These are phyloP conservation scores for Hyphantria cunea DNA, from an alignment of 1,140 invertebrate species.

Conservation along the genomic window DNA sequence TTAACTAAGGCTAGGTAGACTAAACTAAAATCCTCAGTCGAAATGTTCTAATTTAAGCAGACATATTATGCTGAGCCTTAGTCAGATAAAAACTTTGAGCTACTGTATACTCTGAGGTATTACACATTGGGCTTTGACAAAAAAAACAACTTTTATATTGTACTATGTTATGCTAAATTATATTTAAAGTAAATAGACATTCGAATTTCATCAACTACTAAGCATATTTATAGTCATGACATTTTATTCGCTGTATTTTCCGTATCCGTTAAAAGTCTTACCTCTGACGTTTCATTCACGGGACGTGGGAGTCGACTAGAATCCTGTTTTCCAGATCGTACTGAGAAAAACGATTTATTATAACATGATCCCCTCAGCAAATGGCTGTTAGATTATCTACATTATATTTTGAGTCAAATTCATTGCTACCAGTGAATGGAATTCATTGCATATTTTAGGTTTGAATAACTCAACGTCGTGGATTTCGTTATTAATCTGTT, in stretches of 20 bases:
- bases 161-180: too few relatives aligned
- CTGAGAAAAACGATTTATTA: constrained; percentile 21
- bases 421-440: constrained; percentile 6
- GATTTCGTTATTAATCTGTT: neutral
- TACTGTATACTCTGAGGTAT: too few relatives aligned
- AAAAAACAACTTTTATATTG: too few relatives aligned
- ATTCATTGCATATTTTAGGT: constrained; percentile 3
- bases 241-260: constrained; percentile 16
- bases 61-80: too few relatives aligned
- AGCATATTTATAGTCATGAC: constrained; percentile 11
- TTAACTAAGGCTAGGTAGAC: too few relatives aligned
- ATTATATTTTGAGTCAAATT: constrained; percentile 14
- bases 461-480: neutral
- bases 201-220: too few relatives aligned
- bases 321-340: constrained; percentile 21
- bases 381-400: constrained; percentile 19
- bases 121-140: too few relatives aligned
- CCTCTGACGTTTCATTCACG: constrained; percentile 5
- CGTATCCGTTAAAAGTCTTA: constrained; percentile 18
- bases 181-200: too few relatives aligned
- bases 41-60: too few relatives aligned
- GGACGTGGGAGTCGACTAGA: constrained; percentile 3
- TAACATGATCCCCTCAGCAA: constrained; percentile 11
- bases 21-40: too few relatives aligned
- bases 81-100: too few relatives aligned